Evolutionary conservation across 2,888 invertebrate genomes (phyloP), one percentile per base, ranked within the genome.

Genomic region (Scaptomyza reducta): DNA sequence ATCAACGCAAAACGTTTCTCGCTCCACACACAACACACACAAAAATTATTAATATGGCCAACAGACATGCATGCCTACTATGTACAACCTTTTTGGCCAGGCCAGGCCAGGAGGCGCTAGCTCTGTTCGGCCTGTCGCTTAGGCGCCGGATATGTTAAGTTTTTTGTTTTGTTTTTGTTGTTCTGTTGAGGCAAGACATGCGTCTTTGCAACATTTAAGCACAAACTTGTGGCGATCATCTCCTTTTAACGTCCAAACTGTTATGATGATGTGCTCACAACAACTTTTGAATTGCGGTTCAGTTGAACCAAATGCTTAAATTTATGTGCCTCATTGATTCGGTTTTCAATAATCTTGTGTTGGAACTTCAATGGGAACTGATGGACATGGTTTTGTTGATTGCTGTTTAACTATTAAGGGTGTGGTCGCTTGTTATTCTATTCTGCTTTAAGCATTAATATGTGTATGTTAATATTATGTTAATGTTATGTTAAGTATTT

Each of bases 141-240:
- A 85, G 83, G 88, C 90, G 90, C 90, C 89, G 90, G 89, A 90
- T 88, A 84, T 89, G 88, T 89, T 89, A 74, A 78, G 57, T n/a
- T n/a, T n/a, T n/a, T n/a, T 25, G 29, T 29, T 29, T 29, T 29
- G 3, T 29, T 7, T 29, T 29, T 7, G 3, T 29, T 29, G 4
- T 29, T 29, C 7, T n/a, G 29, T 70, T 77, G 13, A 29, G 47
- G 55, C 64, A 70, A 74, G 74, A 84, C 84, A 87, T 87, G 87
- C 84, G 54, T 67, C 72, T 80, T 66, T 68, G 72, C 66, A 41
- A 72, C 75, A 74, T 73, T 63, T 60, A 64, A 55, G 69, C 63
- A 63, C 67, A 64, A 68, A 70, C 47, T 66, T 49, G 49, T 27
- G 31, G 57, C 79, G 59, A 68, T 58, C 60, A 35, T 33, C 49